These are phyloP conservation scores for Melanerpes formicivorus DNA, from an alignment of 2,113 vertebrate species.

Conservation along the genomic window DNA sequence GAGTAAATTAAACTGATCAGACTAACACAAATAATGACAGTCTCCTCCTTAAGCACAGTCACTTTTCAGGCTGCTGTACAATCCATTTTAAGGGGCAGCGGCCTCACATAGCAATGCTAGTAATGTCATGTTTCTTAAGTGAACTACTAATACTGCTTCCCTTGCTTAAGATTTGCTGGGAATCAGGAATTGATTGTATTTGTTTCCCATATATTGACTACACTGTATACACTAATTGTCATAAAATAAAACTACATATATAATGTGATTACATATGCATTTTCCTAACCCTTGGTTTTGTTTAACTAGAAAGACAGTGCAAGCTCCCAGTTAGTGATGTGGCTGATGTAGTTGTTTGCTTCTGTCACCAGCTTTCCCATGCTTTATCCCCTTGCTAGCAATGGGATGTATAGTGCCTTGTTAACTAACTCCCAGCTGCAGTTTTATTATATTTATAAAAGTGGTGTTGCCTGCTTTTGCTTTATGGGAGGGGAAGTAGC, in stretches of 20 bases:
- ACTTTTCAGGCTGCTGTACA: background rate
- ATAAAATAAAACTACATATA: background rate
- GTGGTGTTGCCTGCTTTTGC: constrained; percentile 17
- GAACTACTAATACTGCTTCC: background rate
- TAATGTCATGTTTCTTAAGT: background rate
- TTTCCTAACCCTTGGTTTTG: background rate
- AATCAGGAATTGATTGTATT: background rate
- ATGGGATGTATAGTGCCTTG: background rate
- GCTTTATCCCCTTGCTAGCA: background rate
- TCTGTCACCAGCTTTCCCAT: background rate
- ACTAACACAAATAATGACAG: background rate
- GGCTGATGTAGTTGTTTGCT: background rate
- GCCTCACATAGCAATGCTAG: background rate
- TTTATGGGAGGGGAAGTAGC: constrained; percentile 36
- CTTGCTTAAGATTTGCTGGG: background rate
- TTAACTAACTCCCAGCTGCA: background rate
- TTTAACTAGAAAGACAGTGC: background rate
- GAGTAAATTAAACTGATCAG: background rate
- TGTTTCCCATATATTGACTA: background rate
- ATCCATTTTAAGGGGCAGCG: background rate
- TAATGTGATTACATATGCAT: background rate
- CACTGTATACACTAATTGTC: background rate
- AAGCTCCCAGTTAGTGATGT: background rate
- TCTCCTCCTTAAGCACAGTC: background rate
- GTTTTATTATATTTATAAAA: background rate